A percentile compares a stretch with the other conserved stretches of the same genome.
These are phyloP conservation scores for Etheostoma cragini DNA, from an alignment of 2,113 vertebrate species.

Conservation along the genomic window DNA sequence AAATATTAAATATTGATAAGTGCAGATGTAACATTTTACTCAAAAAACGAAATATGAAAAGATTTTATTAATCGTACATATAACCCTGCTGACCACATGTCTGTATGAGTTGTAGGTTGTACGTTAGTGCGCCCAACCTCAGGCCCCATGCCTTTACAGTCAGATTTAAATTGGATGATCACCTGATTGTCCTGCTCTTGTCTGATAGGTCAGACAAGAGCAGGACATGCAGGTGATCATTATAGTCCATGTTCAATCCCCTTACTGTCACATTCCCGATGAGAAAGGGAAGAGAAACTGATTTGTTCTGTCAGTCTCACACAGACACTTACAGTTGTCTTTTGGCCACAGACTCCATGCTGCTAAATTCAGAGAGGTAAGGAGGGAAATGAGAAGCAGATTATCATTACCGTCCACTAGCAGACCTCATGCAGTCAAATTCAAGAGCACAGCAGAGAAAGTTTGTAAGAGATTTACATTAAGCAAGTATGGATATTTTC, in stretches of 20 bases:
- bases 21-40: background rate
- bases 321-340: background rate
- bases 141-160: background rate
- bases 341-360: background rate
- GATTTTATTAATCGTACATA: background rate
- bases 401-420: slow-evolving; percentile 12
- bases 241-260: slow-evolving; percentile 4
- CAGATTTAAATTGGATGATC: slow-evolving; percentile 6
- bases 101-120: background rate
- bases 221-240: slow-evolving; percentile 21
- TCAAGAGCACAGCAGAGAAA: background rate
- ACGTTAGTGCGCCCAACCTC: background rate
- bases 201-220: background rate
- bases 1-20: background rate
- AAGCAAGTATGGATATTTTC: slow-evolving; percentile 20
- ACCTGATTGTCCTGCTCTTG: no score
- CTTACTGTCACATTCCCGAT: slow-evolving; percentile 23
- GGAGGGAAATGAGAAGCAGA: slow-evolving; percentile 8
- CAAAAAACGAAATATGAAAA: background rate
- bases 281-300: background rate
- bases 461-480: background rate
- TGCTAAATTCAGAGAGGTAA: background rate
- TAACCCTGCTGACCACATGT: background rate
- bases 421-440: background rate
- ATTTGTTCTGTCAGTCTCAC: slow-evolving; percentile 5